These are phyloP conservation scores for Macrotrachela quadricornifera DNA, from an alignment of 1,140 invertebrate species.

Conservation along the genomic window DNA sequence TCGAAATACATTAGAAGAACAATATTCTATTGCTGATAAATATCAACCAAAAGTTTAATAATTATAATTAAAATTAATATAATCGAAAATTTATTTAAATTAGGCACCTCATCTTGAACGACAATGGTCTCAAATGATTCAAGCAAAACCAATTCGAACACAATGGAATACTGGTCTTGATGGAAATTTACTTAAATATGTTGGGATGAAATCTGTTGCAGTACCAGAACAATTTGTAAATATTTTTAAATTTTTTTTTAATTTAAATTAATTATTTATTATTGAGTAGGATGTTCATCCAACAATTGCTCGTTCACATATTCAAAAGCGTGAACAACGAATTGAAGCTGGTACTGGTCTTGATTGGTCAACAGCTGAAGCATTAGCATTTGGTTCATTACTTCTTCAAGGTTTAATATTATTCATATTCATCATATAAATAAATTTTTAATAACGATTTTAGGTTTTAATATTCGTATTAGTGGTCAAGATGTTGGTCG, in stretches of 20 bases:
- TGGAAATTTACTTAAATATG: slow-evolving; percentile 44
- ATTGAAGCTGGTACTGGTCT: slow-evolving; percentile 43
- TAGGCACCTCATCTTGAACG: no score
- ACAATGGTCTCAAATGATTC: slow-evolving; percentile 49
- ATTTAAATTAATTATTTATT: background rate
- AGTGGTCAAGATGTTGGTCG: slow-evolving; percentile 90
- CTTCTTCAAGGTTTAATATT: slow-evolving; percentile 37
- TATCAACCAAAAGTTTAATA: no score
- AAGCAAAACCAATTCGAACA: slow-evolving; percentile 44
- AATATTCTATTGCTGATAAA: background rate
- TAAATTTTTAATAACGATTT: no score
- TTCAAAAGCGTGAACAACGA: slow-evolving; percentile 42
- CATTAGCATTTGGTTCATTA: slow-evolving; percentile 61
- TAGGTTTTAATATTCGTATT: slow-evolving; percentile 40
- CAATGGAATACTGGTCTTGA: slow-evolving; percentile 74
- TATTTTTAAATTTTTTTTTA: background rate
- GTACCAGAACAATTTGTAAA: slow-evolving; percentile 54
- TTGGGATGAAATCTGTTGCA: slow-evolving; percentile 61
- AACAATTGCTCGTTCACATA: slow-evolving; percentile 56
- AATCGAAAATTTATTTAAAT: no score
- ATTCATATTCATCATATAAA: no score
- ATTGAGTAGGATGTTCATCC: slow-evolving; percentile 40
- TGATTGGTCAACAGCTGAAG: slow-evolving; percentile 88
- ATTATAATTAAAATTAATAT: no score
- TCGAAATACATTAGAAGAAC: background rate